Percentiles rank a stretch among this genome's conserved stretches.
These are phyloP conservation scores for Darevskia nairensis DNA, from an alignment of 2,797 vertebrate genomes.

Conservation along the genomic window DNA sequence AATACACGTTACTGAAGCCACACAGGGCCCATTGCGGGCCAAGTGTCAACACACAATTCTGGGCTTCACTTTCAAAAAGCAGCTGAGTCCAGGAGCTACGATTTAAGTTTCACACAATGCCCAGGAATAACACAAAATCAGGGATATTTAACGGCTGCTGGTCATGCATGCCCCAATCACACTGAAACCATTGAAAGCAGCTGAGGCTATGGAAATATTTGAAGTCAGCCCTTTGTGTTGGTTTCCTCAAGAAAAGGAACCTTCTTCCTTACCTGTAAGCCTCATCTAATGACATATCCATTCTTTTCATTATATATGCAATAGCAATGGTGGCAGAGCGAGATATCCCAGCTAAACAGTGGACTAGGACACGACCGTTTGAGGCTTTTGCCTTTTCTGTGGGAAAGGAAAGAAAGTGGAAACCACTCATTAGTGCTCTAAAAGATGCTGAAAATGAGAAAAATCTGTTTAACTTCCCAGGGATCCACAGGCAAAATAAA, in stretches of 20 bases:
- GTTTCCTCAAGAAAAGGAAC: neutral
- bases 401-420: constrained; percentile 21
- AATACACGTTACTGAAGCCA: neutral
- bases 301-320: constrained; percentile 98
- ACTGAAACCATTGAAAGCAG: neutral
- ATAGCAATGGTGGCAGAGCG: constrained; percentile 97
- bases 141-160: neutral
- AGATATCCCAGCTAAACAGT: constrained; percentile 97
- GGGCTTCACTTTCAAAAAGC: neutral
- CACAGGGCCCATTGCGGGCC: too few relatives aligned
- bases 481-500: constrained; percentile 38
- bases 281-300: constrained; percentile 96
- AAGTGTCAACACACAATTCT: neutral
- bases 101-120: neutral
- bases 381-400: constrained; percentile 95
- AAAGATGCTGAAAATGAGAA: neutral
- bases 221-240: too few relatives aligned
- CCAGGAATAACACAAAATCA: neutral
- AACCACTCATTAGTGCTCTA: neutral
- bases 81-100: neutral
- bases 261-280: constrained; percentile 89
- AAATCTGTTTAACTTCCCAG: neutral
- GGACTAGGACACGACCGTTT: constrained; percentile 90
- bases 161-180: too few relatives aligned
- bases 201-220: neutral